These are phyloP conservation scores for Phoeniculus purpureus DNA, from an alignment of 2,797 vertebrate species.

Conservation along the genomic window DNA sequence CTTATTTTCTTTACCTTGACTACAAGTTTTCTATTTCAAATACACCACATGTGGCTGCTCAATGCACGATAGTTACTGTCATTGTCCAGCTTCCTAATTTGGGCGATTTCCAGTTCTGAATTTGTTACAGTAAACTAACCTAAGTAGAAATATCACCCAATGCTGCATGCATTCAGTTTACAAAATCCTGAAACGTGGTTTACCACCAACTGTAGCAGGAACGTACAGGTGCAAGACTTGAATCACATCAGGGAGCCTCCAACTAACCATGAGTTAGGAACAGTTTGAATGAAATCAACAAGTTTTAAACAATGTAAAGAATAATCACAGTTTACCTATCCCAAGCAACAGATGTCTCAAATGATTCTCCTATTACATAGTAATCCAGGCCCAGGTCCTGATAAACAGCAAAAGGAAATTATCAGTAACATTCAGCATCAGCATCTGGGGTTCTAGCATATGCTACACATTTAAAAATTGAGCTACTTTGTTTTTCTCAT, in stretches of 20 bases:
- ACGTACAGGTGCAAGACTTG: neutral
- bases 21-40: neutral
- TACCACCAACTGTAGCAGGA: neutral
- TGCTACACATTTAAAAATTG: neutral
- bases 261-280: neutral
- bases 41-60: neutral
- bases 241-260: neutral
- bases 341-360: conserved; percentile 99
- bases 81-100: neutral
- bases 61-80: neutral
- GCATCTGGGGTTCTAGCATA: neutral
- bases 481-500: neutral
- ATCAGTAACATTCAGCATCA: conserved; percentile 1
- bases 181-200: neutral
- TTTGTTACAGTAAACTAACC: neutral
- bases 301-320: neutral
- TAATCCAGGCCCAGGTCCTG: conserved; percentile 98
- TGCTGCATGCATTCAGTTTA: neutral
- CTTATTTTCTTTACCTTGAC: neutral
- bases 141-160: neutral
- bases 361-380: conserved; percentile 95
- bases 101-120: neutral
- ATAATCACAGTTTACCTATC: conserved; percentile 88
- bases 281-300: neutral
- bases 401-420: conserved; percentile 51